Evolutionary conservation across 2,888 invertebrate genomes (phyloP).

Genomic region (Drosophila mettleri): DNA sequence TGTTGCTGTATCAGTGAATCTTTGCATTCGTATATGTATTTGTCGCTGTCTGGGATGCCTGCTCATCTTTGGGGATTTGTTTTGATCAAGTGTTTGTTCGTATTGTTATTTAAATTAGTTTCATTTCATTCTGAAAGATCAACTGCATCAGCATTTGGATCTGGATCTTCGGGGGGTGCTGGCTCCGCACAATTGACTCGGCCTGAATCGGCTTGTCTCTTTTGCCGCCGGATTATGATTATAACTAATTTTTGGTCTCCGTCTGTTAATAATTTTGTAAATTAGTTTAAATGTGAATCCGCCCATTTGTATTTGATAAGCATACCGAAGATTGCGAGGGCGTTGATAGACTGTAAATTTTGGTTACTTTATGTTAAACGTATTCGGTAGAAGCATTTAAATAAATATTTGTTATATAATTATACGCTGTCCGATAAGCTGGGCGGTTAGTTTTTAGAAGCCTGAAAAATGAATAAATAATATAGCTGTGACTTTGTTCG

Average conservation of each 20-base stretch:
- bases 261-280: slow-evolving; percentile 66
- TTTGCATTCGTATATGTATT: slow-evolving; percentile 21
- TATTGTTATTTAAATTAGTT: slow-evolving; percentile 81
- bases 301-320: slow-evolving; percentile 48
- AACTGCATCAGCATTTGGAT: slow-evolving; percentile 18
- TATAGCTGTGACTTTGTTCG: neutral
- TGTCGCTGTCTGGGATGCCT: slow-evolving; percentile 40
- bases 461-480: neutral
- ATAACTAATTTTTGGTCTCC: slow-evolving; percentile 64
- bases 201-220: slow-evolving; percentile 20
- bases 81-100: slow-evolving; percentile 79
- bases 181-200: slow-evolving; percentile 37
- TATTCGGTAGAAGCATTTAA: slow-evolving; percentile 45
- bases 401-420: slow-evolving; percentile 59
- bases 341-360: slow-evolving; percentile 58
- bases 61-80: slow-evolving; percentile 72
- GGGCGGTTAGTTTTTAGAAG: slow-evolving; percentile 2
- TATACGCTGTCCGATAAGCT: slow-evolving; percentile 42
- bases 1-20: slow-evolving; percentile 16
- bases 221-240: slow-evolving; percentile 71
- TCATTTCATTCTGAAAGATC: slow-evolving; percentile 67
- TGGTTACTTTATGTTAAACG: slow-evolving; percentile 34
- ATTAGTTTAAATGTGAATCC: slow-evolving; percentile 71
- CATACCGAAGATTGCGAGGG: slow-evolving; percentile 42
- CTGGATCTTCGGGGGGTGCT: slow-evolving; percentile 28